Evolutionary conservation across 2,888 invertebrate genomes (phyloP).

Genomic region (Dichetophora obliterata): DNA sequence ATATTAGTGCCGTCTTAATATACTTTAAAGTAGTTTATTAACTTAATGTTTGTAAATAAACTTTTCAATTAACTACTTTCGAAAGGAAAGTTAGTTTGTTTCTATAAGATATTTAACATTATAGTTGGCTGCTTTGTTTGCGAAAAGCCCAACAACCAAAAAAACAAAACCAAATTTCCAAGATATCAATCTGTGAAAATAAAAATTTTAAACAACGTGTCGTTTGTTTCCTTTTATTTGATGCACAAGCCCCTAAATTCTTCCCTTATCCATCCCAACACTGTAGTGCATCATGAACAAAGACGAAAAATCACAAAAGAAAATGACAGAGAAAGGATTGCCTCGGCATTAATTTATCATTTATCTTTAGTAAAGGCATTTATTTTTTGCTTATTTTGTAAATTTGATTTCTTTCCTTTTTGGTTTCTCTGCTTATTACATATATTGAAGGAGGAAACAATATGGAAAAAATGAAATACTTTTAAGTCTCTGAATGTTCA

Average conservation of each 20-base stretch:
- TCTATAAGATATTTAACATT: no score
- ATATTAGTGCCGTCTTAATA: no score
- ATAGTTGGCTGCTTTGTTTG: neutral
- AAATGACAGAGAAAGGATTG: neutral
- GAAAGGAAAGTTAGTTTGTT: no score
- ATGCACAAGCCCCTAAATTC: neutral
- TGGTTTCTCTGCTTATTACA: neutral
- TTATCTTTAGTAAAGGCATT: neutral
- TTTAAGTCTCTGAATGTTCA: neutral
- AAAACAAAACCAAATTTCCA: neutral
- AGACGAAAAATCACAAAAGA: neutral
- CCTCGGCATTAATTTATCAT: constrained; percentile 6
- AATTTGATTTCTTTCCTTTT: neutral
- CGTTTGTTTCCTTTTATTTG: neutral
- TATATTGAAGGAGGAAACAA: neutral
- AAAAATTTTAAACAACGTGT: neutral
- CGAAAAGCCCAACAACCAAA: neutral
- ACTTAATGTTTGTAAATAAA: no score
- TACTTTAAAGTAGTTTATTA: no score
- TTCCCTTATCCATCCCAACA: neutral
- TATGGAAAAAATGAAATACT: neutral
- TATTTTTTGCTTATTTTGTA: neutral
- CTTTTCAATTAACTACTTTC: no score
- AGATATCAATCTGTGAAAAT: constrained; percentile 20
- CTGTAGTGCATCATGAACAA: neutral